Percentiles rank a stretch among this genome's conserved stretches.
These are phyloP conservation scores for Netelia fuscicornis DNA, from an alignment of 2,888 invertebrate species.

Conservation along the genomic window DNA sequence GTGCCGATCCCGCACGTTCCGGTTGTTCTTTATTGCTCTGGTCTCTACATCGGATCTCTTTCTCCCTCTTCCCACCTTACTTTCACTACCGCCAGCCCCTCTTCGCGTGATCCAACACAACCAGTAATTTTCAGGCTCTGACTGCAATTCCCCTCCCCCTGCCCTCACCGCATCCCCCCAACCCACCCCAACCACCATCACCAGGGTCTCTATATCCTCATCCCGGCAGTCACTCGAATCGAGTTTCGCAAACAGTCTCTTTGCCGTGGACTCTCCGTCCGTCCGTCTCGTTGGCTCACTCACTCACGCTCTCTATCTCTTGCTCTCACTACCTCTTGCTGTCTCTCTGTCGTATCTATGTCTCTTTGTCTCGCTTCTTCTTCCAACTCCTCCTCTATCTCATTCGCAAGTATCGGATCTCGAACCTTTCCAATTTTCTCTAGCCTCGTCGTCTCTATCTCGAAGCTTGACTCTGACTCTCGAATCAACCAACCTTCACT, in stretches of 20 bases:
- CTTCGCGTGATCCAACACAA: constrained; percentile 51
- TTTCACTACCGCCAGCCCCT: constrained; percentile 4
- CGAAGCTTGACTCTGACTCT: constrained; percentile 37
- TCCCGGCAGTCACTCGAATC: constrained; percentile 58
- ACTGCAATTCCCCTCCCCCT: constrained; percentile 26
- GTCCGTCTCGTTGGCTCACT: constrained; percentile 13
- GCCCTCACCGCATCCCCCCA: too few relatives aligned
- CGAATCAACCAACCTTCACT: constrained; percentile 42
- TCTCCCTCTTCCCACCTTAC: constrained; percentile 7
- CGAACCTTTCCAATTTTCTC: constrained; percentile 72
- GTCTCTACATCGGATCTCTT: constrained; percentile 29
- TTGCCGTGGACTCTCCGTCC: constrained; percentile 39
- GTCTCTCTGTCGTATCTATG: background rate
- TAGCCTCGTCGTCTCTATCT: constrained; percentile 25
- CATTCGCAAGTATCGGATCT: constrained; percentile 58
- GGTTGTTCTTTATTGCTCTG: constrained; percentile 60
- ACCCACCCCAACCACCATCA: background rate
- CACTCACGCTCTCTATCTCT: background rate
- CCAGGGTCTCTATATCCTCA: constrained; percentile 22
- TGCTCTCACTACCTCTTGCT: background rate
- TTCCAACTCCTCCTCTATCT: constrained; percentile 25
- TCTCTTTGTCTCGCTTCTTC: constrained; percentile 1
- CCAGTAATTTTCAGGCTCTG: constrained; percentile 61
- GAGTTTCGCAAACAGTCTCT: constrained; percentile 68
- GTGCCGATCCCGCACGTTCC: constrained; percentile 61